Percentiles rank a stretch among this genome's conserved stretches.
These are phyloP conservation scores for Acipenser transmontanus DNA, from an alignment of 2,797 vertebrate species.

Conservation along the genomic window DNA sequence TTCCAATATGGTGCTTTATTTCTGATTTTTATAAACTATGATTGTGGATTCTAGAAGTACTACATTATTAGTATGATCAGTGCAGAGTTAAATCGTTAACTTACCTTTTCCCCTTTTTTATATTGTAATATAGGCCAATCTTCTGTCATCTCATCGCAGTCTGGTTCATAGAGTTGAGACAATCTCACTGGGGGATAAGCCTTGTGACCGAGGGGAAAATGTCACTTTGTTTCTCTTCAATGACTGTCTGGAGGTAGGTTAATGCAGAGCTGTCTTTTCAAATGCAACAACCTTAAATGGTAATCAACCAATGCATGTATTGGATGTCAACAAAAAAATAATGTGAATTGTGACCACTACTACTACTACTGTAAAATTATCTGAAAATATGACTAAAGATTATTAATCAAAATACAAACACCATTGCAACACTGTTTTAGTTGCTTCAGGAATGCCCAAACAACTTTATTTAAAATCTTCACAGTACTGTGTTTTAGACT, in stretches of 20 bases:
- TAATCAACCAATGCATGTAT: too few species aligned
- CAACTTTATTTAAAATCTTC: too few species aligned
- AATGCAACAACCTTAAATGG: not conserved
- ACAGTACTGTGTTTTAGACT: too few species aligned
- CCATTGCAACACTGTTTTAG: too few species aligned
- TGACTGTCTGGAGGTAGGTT: slow-evolving; percentile 89
- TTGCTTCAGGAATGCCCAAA: too few species aligned
- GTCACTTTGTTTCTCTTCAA: slow-evolving; percentile 96
- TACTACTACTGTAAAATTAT: too few species aligned
- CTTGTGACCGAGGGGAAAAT: slow-evolving; percentile 90
- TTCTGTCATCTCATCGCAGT: slow-evolving; percentile 90
- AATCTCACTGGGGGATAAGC: slow-evolving; percentile 79
- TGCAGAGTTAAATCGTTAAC: not conserved
- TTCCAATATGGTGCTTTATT: not conserved
- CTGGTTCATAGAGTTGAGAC: slow-evolving; percentile 89
- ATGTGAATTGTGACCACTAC: too few species aligned
- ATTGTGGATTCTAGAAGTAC: too few species aligned
- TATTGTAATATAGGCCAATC: slow-evolving; percentile 71
- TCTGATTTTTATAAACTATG: not conserved
- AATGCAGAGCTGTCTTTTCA: slow-evolving; percentile 6
- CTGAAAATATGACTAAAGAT: too few species aligned
- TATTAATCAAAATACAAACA: too few species aligned
- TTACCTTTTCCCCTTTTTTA: not conserved
- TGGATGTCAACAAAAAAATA: too few species aligned
- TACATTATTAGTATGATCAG: too few species aligned